phyloP scores from a whole-genome alignment of 2,797 vertebrate species.

The Rhynchonycteris naso region DNA sequence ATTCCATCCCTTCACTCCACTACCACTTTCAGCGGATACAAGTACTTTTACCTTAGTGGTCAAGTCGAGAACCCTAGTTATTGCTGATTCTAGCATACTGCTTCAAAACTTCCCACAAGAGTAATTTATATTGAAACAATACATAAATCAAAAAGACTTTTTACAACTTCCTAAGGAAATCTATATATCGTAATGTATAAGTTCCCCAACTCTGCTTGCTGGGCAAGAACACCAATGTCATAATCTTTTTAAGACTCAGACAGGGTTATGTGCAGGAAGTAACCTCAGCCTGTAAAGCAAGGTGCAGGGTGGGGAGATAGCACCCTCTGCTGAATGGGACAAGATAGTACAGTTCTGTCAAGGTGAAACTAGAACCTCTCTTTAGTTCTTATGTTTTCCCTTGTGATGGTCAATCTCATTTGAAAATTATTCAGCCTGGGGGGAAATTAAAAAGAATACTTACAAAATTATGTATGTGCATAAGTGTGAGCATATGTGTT shows the following conservation, averaged over 20 bases:
- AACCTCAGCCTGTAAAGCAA: rapidly evolving
- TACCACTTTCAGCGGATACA: not conserved
- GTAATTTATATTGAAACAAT: not conserved
- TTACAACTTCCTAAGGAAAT: not conserved
- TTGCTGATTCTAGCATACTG: not conserved
- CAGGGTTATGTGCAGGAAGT: rapidly evolving
- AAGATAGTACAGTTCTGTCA: not conserved
- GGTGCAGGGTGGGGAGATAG: not conserved
- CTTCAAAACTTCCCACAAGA: not conserved
- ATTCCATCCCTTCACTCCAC: not conserved
- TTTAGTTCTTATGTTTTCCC: not conserved
- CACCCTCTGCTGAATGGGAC: not conserved
- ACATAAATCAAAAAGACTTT: not conserved
- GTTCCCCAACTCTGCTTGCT: not conserved
- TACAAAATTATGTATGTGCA: not conserved
- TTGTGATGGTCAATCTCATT: not conserved
- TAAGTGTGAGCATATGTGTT: not conserved
- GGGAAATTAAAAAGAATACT: not conserved
- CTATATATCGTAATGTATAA: not conserved
- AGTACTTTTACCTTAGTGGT: not conserved
- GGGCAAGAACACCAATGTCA: not conserved
- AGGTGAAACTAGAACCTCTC: not conserved
- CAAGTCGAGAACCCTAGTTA: not conserved
- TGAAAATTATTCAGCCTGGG: not conserved
- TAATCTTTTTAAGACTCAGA: not conserved